Evolutionary conservation across 1,140 invertebrate genomes (phyloP), one percentile per base, ranked within the genome.

Genomic region (Ostrea denselamellosa): DNA sequence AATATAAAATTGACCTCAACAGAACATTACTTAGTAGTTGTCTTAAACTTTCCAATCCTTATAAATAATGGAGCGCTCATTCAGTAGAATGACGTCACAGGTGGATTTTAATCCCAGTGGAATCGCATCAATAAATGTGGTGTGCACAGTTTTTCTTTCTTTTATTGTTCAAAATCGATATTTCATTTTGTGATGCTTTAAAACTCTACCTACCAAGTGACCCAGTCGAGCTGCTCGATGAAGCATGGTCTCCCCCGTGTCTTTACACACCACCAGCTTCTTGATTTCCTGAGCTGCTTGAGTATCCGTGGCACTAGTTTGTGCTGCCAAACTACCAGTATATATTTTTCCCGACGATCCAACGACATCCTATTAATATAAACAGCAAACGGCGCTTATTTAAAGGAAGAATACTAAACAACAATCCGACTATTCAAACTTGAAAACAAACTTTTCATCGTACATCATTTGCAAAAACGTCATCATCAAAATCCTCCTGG

Each of bases 201-300:
- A 89, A 51, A 14, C 5, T 62, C 10, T n/a, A 94, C 96, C 96
- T 95, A 98, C 97, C 93, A 97, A 97, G 92, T 98, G 97, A 81
- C 98, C 98, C 71, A 98, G 96, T 92, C 98, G 96, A 14, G 98
- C 97, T 85, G 98, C 98, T 92, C 98, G 96, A 93, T 99, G 98
- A 77, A 99, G 95, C 89, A 98, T 96, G 0, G 98, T 98, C 94
- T 99, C 98, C 17, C 98, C 98, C 17, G 98, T 96, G 25, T 98
- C 97, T 94, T 98, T 98, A 94, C 98, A 99, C 81, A 98, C 96
- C 86, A 98, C 97, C 97, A 98, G 97, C 83, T 97, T 96, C 94
- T 98, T 97, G 77, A 98, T 97, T 95, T 98, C 98, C 44, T 52
- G 82, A 12, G 34, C 52, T 52, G 44, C 51, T 83, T 22, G 17